These are phyloP conservation scores for Coryphaenoides rupestris DNA, from an alignment of 2,113 vertebrate species.

Conservation along the genomic window DNA sequence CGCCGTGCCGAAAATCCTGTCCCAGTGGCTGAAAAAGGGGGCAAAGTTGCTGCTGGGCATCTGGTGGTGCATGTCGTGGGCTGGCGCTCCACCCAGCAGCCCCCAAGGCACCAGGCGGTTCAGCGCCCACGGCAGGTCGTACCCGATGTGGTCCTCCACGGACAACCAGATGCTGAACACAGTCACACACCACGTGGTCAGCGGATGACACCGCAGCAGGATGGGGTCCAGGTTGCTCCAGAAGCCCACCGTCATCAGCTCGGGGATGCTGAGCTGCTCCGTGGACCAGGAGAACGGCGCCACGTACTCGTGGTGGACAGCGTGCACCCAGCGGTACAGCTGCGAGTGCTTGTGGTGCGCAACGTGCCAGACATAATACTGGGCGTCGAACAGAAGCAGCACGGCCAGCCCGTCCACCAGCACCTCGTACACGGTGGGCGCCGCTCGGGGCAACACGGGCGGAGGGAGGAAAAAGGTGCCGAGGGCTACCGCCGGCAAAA, in stretches of 20 bases:
- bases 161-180: conserved; percentile 69
- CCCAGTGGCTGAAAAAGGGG: conserved; percentile 75
- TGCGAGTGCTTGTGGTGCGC: conserved; percentile 65
- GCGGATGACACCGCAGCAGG: conserved; percentile 57
- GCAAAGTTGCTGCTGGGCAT: conserved; percentile 65
- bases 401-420: conserved; percentile 49
- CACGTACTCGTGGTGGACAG: conserved; percentile 63
- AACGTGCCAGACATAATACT: conserved; percentile 70
- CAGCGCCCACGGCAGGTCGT: conserved; percentile 65
- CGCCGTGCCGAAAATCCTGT: conserved; percentile 62
- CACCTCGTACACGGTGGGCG: conserved; percentile 55
- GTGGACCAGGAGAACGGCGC: conserved; percentile 67
- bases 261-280: conserved; percentile 63
- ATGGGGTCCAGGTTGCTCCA: conserved; percentile 67
- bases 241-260: conserved; percentile 66
- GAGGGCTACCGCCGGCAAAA: conserved; percentile 55
- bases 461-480: conserved; percentile 42
- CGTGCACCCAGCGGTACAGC: conserved; percentile 65
- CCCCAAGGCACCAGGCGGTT: conserved; percentile 64
- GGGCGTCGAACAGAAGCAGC: conserved; percentile 70
- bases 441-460: conserved; percentile 44
- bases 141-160: conserved; percentile 73
- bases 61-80: conserved; percentile 74
- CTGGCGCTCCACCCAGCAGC: conserved; percentile 62
- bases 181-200: conserved; percentile 58